These are phyloP conservation scores for Catocala nupta DNA, from an alignment of 2,888 invertebrate species.

Conservation along the genomic window DNA sequence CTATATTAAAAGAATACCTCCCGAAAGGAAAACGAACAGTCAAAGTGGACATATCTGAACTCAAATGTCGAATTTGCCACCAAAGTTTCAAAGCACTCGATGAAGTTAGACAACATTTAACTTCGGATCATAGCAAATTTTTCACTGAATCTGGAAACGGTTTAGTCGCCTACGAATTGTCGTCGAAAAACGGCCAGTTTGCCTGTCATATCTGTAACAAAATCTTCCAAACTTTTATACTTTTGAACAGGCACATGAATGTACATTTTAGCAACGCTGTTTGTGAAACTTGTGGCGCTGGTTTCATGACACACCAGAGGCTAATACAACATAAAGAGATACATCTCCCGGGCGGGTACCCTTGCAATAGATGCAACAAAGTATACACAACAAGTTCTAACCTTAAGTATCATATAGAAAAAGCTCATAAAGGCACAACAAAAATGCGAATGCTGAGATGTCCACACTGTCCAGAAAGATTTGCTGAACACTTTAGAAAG, in stretches of 20 bases:
- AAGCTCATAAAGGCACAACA: constrained; percentile 67
- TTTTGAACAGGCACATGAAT: constrained; percentile 78
- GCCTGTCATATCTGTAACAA: constrained; percentile 71
- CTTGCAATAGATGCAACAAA: constrained; percentile 78
- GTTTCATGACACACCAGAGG: constrained; percentile 73
- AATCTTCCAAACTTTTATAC: constrained; percentile 72
- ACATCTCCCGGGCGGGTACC: constrained; percentile 70
- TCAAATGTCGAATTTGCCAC: constrained; percentile 70
- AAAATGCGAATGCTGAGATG: constrained; percentile 71
- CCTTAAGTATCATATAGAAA: constrained; percentile 71
- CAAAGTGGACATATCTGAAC: constrained; percentile 73
- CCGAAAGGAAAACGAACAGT: constrained; percentile 73
- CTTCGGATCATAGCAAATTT: constrained; percentile 54
- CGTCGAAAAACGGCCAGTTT: constrained; percentile 63
- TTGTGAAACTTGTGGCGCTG: constrained; percentile 75
- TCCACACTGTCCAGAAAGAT: constrained; percentile 71
- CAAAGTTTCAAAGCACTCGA: constrained; percentile 58
- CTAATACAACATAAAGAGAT: constrained; percentile 74
- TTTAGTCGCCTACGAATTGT: constrained; percentile 68
- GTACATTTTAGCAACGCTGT: constrained; percentile 76
- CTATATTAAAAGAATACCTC: constrained; percentile 65
- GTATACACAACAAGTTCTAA: constrained; percentile 80
- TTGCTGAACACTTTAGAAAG: constrained; percentile 73
- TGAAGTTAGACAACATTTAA: constrained; percentile 63
- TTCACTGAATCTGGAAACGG: constrained; percentile 74